These are phyloP conservation scores for Hydrotaea diabolus DNA, from an alignment of 2,888 invertebrate species.

Conservation along the genomic window DNA sequence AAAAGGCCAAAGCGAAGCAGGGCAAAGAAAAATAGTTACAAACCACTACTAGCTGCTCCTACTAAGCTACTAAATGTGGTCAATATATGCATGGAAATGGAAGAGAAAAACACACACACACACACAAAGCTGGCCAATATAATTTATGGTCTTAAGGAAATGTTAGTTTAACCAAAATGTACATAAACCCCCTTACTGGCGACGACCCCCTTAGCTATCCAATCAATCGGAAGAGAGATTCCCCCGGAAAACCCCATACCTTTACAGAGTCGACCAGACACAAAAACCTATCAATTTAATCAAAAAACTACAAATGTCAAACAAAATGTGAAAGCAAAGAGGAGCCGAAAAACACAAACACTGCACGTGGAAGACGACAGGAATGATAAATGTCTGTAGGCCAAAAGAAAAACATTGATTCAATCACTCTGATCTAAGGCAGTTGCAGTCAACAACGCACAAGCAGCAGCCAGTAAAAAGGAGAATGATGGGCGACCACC, in stretches of 20 bases:
- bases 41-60: background rate
- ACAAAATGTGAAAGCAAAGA: background rate
- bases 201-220: background rate
- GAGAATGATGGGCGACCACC: background rate
- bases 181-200: background rate
- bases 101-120: no score
- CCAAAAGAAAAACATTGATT: background rate
- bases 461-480: background rate
- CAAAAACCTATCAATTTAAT: background rate
- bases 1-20: background rate
- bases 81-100: background rate
- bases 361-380: background rate
- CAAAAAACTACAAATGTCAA: background rate
- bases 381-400: background rate
- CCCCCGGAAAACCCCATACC: no score
- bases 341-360: background rate
- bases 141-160: background rate
- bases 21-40: background rate
- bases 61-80: background rate
- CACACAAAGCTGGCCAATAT: background rate
- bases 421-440: constrained; percentile 5
- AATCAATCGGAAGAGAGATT: no score
- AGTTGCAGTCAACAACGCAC: background rate
- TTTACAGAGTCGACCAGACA: no score
- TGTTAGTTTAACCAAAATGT: background rate